Evolutionary conservation across 2,888 invertebrate genomes (phyloP), one percentile per base, ranked within the genome.

Genomic region (Himalopsyche kuldschensis): DNA sequence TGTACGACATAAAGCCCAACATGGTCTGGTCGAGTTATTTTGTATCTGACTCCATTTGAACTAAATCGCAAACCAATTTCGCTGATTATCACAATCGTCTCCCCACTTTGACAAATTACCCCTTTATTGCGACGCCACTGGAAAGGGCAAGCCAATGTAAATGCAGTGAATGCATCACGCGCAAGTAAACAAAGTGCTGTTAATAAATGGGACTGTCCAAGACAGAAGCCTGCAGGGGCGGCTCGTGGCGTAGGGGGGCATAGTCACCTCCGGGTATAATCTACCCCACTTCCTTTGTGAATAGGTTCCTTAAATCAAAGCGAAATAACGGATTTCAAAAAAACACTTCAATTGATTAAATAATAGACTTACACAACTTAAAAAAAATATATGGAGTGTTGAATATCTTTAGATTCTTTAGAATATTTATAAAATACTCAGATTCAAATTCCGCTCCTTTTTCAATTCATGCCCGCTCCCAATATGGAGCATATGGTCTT

Each of bases 191-290:
- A 92, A 92, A 91, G 92, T 91, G 91, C 91, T 91, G 91, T 91
- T 92, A 92, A 92, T 92, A 92, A 92, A 92, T 92, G 92, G 91
- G 91, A 91, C 91, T 92, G 92, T 92, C 92, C 91, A 89, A 90
- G 90, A 91, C 92, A 92, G 91, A 91, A 91, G 91, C 77, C 76
- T 20, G 41, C 20, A 31, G 63, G 80, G 80, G 75, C 69, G 78
- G 79, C 41, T 35, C 24, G 41, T 46, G 75, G 79, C 63, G 47
- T 4, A 55, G 24, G 55, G 47, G 55, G 55, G 55, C 20, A 0
- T 20, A 55, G 55, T 55, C 55, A 55, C 55, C 55, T 55, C 55
- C 55, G 55, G 55, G 55, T 55, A 20, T 55, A 55, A 55, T 55
- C 55, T 55, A 55, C 55, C 55, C 55, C 55, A 20, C 55, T 55